Conservation (phyloP, 92 coral and sea anemone genomes). For the Parazoanthus darwini region DNA sequence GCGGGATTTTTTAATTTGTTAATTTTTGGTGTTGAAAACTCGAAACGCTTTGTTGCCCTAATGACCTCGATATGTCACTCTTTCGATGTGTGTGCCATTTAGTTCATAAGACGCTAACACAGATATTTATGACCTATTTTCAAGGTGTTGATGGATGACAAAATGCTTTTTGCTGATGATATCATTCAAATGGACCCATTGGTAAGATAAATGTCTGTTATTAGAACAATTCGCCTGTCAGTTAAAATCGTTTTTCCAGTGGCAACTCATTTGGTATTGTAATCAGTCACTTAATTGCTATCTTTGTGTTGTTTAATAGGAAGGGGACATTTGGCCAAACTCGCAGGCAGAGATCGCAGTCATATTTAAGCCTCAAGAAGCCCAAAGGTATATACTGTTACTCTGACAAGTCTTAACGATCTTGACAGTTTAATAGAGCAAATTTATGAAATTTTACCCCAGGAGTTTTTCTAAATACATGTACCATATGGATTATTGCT, state of each 20-base stretch:
- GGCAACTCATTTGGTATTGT: background rate
- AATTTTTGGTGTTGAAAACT: background rate
- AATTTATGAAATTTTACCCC: too few relatives aligned
- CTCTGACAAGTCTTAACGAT: background rate
- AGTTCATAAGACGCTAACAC: background rate
- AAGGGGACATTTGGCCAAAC: constrained; percentile 99
- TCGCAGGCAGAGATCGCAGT: constrained; percentile 88
- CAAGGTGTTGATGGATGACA: constrained; percentile 79
- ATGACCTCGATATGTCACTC: background rate
- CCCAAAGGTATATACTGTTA: constrained; percentile 69
- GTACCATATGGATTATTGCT: too few relatives aligned
- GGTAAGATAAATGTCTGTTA: constrained; percentile 55
- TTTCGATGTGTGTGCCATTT: background rate
- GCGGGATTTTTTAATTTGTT: too few relatives aligned
- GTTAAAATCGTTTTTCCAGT: background rate
- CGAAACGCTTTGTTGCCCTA: background rate
- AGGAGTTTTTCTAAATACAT: too few relatives aligned
- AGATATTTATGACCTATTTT: background rate
- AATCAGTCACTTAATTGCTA: background rate
- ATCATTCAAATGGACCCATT: constrained; percentile 87
- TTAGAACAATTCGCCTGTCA: background rate
- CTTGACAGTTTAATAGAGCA: too few relatives aligned
- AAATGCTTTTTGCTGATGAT: constrained; percentile 87
- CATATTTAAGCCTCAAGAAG: constrained; percentile 89
- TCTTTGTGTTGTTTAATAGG: constrained; percentile 56